phyloP scores from a whole-genome alignment of 2,113 vertebrate species.

The Salvelinus alpinus region DNA sequence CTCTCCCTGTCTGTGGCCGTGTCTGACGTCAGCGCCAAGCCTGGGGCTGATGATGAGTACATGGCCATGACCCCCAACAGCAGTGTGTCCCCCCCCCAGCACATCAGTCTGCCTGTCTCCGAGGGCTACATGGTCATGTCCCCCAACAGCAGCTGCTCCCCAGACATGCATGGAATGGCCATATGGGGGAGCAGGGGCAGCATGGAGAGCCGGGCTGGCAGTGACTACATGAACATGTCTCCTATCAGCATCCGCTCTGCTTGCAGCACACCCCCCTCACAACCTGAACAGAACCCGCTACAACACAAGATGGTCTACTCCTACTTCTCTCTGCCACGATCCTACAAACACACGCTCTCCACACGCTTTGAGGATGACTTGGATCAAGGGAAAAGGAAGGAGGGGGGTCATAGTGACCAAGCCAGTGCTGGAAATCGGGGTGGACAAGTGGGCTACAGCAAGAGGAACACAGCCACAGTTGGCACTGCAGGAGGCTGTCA shows the following conservation, averaged over 20 bases:
- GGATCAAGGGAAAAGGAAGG: conserved; percentile 62
- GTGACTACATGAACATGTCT: conserved; percentile 83
- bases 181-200: conserved; percentile 68
- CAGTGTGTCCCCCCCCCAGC: conserved; percentile 75
- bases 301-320: conserved; percentile 76
- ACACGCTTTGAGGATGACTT: conserved; percentile 71
- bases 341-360: conserved; percentile 74
- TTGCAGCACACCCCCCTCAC: conserved; percentile 69
- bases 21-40: conserved; percentile 51
- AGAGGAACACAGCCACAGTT: conserved; percentile 65
- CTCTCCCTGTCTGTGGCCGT: conserved; percentile 69
- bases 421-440: conserved; percentile 53
- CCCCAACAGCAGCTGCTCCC: conserved; percentile 74
- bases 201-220: conserved; percentile 63
- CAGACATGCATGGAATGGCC: conserved; percentile 67
- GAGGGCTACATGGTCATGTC: conserved; percentile 83
- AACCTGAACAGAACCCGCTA: conserved; percentile 69
- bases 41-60: conserved; percentile 72
- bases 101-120: conserved; percentile 63
- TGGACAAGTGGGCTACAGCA: conserved; percentile 58
- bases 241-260: conserved; percentile 73
- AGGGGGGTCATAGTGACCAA: conserved; percentile 46
- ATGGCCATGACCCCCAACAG: conserved; percentile 78
- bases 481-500: conserved; percentile 64
- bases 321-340: conserved; percentile 75